Evolutionary conservation across 2,797 vertebrate genomes (phyloP), one percentile per base, ranked within the genome.

Genomic region (Hippocampus kuda): DNA sequence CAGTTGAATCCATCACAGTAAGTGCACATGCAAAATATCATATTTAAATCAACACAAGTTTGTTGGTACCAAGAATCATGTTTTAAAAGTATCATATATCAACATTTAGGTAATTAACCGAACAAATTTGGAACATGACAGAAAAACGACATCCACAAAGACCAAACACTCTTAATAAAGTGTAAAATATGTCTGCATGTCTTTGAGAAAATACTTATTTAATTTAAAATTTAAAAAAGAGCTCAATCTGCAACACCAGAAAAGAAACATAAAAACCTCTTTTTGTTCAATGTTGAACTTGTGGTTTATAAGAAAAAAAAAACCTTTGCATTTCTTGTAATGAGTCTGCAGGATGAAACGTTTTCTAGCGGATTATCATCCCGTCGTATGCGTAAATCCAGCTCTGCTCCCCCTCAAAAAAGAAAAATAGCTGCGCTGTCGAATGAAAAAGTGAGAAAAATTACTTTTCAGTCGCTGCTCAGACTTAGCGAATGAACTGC

Each of bases 1-100:
- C 79, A 89, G 78, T 86, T 88, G 84, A 88, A 87, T 88, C 75
- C 88, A 88, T 88, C 83, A 90, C 84, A 90, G 81, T 87, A 78
- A 87, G 84, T 88, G 88, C 84, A 90, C 89, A 91, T 92, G 90
- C 90, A 90, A 89, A 84, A 83, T 85, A 85, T 88, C 79, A 85
- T 88, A 83, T 87, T 84, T 82, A 88, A 87, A 87, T 83, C 84
- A 83, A 79, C 80, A 79, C 49, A 6, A 20, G 12, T 85, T 81
- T 80, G 81, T 80, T 86, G 84, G 84, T 87, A 86, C 72, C 75
- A 88, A 85, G 85, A 87, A 83, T 85, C 83, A 83, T 88, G 70
- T 81, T 86, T 85, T 83, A 77, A 87, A 90, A 87, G 84, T 79
- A 81, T 83, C 87, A 81, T 79, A 71, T 63, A 81, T 87, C 81